These are phyloP conservation scores for Mungos mungo DNA, from an alignment of 2,113 vertebrate species.

Conservation along the genomic window DNA sequence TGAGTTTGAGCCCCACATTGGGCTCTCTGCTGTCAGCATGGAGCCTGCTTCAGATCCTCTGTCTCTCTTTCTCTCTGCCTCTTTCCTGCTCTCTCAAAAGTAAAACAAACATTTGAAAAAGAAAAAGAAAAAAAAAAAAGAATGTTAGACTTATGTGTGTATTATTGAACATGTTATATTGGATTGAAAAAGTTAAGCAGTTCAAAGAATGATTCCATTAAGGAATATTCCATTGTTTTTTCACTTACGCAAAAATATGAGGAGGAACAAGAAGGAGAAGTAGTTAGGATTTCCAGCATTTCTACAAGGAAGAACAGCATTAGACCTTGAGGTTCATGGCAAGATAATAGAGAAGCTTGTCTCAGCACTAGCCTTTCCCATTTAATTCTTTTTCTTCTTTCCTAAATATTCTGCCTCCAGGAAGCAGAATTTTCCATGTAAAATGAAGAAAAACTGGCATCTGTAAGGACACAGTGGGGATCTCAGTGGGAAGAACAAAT, in stretches of 20 bases:
- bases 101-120: too few relatives aligned
- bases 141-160: background rate
- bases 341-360: background rate
- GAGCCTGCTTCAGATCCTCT: too few relatives aligned
- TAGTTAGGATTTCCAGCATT: background rate
- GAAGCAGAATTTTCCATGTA: background rate
- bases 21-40: too few relatives aligned
- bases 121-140: too few relatives aligned
- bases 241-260: background rate
- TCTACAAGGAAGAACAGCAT: background rate
- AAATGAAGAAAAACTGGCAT: background rate
- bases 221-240: background rate
- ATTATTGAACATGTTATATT: background rate
- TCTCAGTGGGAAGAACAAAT: background rate
- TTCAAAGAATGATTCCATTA: background rate
- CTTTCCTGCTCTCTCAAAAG: too few relatives aligned
- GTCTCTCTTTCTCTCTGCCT: too few relatives aligned
- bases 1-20: too few relatives aligned
- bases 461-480: background rate
- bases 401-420: background rate
- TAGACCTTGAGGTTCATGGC: background rate
- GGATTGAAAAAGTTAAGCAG: background rate
- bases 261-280: background rate
- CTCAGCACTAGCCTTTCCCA: background rate
- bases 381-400: background rate